Base-by-base conservation (phyloP, 1,140 invertebrate species). In the Theocolax elegans region DNA sequence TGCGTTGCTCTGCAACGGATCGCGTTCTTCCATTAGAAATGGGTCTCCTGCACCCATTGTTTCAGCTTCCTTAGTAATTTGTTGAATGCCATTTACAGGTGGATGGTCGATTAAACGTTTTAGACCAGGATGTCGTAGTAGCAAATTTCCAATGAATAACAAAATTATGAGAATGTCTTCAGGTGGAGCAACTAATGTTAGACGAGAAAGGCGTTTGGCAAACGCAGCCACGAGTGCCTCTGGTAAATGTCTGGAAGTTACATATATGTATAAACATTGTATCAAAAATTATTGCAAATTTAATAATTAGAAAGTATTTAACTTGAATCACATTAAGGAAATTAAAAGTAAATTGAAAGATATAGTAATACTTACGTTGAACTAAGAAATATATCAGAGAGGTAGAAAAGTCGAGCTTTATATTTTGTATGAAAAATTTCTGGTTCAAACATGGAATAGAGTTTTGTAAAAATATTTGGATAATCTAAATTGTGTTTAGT, bases 401-500 rank as follows among this genome's bases (percentile, higher is more conserved):
- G 87, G 79, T 95, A 93, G 81, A 98, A 94, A 3, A 96, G 87
- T 40, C 95, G 88, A 1, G 92, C 90, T 83, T 95, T 94, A 81
- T 96, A 97, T 78, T 95, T 95, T 12, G 93, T 95, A 78, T 94
- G 92, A 80, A 98, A 95, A 71, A 98, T 92, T 74, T 93, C 91
- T 0, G 94, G 93, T 76, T 94, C 91, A 76, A 98, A 93, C 89
- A 99, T 91, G 1, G 92, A 92, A 85, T 99, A 99, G 4, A 99
- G 86, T 80, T 98, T 96, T 58, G 90, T 90, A 82, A 96, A 99
- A 79, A 99, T 96, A 83, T 98, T 93, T 3, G 97, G 96, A 85
- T 98, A 98, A 80, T 97, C 94, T 83, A 99, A 89, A 85, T 99
- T 97, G 81, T 97, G 92, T 71, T 93, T 92, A 62, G 94, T 91